Evolutionary conservation across 2,888 invertebrate genomes (phyloP).

Genomic region (Thera britannica): DNA sequence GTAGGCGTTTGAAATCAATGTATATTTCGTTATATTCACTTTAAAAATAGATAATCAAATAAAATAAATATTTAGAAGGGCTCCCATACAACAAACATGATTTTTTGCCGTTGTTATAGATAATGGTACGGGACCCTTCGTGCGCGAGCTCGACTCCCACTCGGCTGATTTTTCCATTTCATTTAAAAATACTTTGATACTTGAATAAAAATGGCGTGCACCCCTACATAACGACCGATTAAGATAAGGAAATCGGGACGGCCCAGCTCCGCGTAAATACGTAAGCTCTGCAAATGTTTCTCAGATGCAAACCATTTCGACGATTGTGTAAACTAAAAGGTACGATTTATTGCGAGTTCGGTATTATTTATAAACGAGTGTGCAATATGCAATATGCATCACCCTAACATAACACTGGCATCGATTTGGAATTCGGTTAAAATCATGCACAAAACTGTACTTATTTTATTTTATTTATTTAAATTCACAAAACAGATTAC

Average conservation of each 20-base stretch:
- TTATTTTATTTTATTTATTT: too few relatives aligned
- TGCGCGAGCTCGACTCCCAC: too few relatives aligned
- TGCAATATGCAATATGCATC: neutral
- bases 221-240: neutral
- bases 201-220: neutral
- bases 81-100: too few relatives aligned
- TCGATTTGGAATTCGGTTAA: neutral
- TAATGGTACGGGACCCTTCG: too few relatives aligned
- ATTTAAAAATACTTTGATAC: neutral
- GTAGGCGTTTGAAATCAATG: too few relatives aligned
- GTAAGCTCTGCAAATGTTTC: slow-evolving; percentile 6
- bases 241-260: slow-evolving; percentile 3
- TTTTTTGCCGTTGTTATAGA: too few relatives aligned
- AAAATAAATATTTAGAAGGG: too few relatives aligned
- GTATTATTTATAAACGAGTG: neutral
- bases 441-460: neutral
- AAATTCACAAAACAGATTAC: too few relatives aligned
- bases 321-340: slow-evolving; percentile 14
- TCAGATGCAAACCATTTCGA: slow-evolving; percentile 17
- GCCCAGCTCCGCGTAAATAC: slow-evolving; percentile 7
- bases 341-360: neutral
- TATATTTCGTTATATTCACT: too few relatives aligned
- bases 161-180: too few relatives aligned
- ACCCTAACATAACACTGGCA: neutral
- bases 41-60: too few relatives aligned